A percentile compares a stretch with the other conserved stretches of the same genome.
phyloP scores from a whole-genome alignment of 2,113 vertebrate species.

The Semicossyphus pulcher region DNA sequence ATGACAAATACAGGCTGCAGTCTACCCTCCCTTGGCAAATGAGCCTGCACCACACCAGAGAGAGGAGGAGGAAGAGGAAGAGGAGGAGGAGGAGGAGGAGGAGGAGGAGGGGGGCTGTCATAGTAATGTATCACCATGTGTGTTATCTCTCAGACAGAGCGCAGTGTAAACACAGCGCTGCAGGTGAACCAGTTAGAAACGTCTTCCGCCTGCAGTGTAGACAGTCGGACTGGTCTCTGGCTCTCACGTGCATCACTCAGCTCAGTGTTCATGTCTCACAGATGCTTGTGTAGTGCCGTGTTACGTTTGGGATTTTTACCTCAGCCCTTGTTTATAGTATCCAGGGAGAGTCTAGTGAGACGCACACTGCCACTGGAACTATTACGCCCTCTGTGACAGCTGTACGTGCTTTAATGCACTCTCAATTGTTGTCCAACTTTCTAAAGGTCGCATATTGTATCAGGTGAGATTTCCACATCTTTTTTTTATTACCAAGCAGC shows the following conservation, averaged over 20 bases:
- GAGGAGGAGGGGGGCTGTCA: fast-evolving
- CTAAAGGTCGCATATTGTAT: too few relatives aligned
- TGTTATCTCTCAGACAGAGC: constrained; percentile 1
- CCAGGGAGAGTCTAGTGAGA: background rate
- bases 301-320: constrained; percentile 5
- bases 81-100: background rate
- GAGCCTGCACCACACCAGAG: background rate
- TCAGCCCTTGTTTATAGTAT: background rate
- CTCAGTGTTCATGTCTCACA: background rate
- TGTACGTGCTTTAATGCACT: background rate
- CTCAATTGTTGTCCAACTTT: too few relatives aligned
- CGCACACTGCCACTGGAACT: background rate
- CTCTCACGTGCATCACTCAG: background rate
- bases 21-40: constrained; percentile 15
- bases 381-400: constrained; percentile 17
- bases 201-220: background rate
- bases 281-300: background rate
- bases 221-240: background rate
- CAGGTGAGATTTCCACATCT: too few relatives aligned
- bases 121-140: background rate
- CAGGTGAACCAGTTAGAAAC: background rate
- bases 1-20: constrained; percentile 34
- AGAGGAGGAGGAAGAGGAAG: background rate
- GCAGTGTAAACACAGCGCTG: constrained; percentile 12
- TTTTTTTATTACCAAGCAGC: too few relatives aligned